Percentiles rank a stretch among this genome's conserved stretches.
Evolutionary conservation across 1,140 invertebrate species (phyloP).

Genomic region (Ptiloglossa arizonensis): DNA sequence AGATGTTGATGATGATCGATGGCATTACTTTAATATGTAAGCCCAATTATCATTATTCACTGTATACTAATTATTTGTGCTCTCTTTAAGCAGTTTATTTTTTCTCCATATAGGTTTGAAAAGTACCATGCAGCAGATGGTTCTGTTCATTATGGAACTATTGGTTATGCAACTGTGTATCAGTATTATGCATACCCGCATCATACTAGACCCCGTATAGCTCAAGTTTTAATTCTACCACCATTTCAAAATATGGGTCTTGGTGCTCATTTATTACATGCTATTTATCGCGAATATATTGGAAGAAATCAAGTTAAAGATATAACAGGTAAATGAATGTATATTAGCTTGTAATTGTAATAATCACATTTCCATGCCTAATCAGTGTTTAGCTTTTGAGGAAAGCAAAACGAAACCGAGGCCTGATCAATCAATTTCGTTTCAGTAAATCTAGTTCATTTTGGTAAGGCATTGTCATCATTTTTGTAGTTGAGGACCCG

Average conservation of each 20-base stretch:
- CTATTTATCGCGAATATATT: conserved; percentile 91
- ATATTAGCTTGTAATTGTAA: background rate
- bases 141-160: conserved; percentile 86
- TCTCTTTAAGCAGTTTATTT: conserved; percentile 40
- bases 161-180: conserved; percentile 95
- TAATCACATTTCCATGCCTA: background rate
- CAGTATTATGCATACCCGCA: conserved; percentile 97
- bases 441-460: conserved; percentile 44
- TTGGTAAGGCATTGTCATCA: conserved; percentile 48
- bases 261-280: conserved; percentile 88
- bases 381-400: background rate
- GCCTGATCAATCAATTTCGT: conserved; percentile 34
- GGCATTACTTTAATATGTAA: conserved; percentile 96
- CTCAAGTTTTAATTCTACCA: conserved; percentile 94
- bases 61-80: background rate
- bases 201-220: conserved; percentile 92
- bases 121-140: conserved; percentile 87
- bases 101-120: conserved; percentile 87
- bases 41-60: background rate
- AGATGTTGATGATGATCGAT: conserved; percentile 95
- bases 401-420: background rate
- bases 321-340: conserved; percentile 87
- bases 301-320: conserved; percentile 88
- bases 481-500: conserved; percentile 92
- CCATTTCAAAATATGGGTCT: conserved; percentile 93